Evolutionary conservation across 2,797 vertebrate genomes (phyloP), one percentile per base, ranked within the genome.

Genomic region (Cirrhinus molitorella): DNA sequence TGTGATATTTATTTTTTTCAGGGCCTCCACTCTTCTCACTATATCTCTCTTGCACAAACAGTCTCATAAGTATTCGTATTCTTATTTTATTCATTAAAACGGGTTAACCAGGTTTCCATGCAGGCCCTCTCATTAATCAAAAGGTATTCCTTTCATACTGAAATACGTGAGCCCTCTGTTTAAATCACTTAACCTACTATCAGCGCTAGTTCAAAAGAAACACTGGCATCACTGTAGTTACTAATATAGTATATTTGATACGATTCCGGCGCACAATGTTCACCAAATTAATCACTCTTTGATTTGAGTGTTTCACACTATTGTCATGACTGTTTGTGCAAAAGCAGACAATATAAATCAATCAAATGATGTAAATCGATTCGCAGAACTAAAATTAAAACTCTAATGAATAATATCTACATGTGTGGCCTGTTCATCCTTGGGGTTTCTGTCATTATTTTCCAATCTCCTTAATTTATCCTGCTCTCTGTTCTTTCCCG

Each of bases 401-500:
- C 47, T 76, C 88, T 87, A 87, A 87, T 86, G 91, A 88, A 90
- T 90, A 90, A 40, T 89, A 94, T 94, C 89, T 93, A 92, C 91
- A 91, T 93, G 93, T 93, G 92, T 93, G 91, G 94, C 93, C 91
- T 85, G 86, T 92, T 92, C 93, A 91, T 92, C 92, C 91, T 90
- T 93, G 94, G 90, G 90, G 91, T 92, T 94, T 90, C 90, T 85
- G 89, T 95, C 93, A 94, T 95, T 95, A 95, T 95, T 94, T 93
- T 94, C 91, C 94, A 94, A 94, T 95, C 93, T 94, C 89, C 92
- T 93, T 94, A 94, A 95, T 95, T 95, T 91, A 89, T 93, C 94
- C 94, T 94, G 92, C 96, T 96, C 95, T 94, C 93, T 90, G 88
- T 93, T 94, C 94, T 94, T 93, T 93, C 94, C 94, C 19, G 96